These are phyloP conservation scores for Gavia stellata DNA, from an alignment of 2,113 vertebrate genomes.

Conservation along the genomic window DNA sequence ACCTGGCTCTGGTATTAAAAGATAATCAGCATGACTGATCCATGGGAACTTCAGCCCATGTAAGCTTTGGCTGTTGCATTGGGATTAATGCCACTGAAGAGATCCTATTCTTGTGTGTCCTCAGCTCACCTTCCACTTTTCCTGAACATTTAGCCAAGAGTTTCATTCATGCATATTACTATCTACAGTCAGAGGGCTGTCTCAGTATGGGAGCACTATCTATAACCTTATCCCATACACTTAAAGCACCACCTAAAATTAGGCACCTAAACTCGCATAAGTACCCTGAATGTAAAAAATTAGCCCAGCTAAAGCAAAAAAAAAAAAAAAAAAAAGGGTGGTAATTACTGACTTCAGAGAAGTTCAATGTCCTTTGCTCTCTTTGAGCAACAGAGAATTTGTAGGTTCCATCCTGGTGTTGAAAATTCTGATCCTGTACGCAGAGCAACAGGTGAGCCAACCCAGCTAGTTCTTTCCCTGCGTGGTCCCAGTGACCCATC, in stretches of 20 bases:
- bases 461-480: background rate
- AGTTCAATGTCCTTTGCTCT: background rate
- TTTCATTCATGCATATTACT: background rate
- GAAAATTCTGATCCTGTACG: background rate
- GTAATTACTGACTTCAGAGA: background rate
- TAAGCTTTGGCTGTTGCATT: background rate
- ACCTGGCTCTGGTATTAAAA: background rate
- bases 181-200: background rate
- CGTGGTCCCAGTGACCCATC: background rate
- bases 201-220: background rate
- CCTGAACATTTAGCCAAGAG: background rate
- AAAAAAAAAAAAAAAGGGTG: background rate
- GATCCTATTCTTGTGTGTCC: background rate
- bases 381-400: background rate
- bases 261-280: background rate
- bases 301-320: background rate
- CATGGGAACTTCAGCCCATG: background rate
- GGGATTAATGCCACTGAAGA: background rate
- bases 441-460: background rate
- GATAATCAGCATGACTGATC: background rate
- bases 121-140: background rate
- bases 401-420: background rate
- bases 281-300: background rate
- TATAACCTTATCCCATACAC: background rate
- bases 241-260: background rate